Evolutionary conservation across 2,113 vertebrate genomes (phyloP), one percentile per base, ranked within the genome.

Genomic region (Lophius piscatorius): DNA sequence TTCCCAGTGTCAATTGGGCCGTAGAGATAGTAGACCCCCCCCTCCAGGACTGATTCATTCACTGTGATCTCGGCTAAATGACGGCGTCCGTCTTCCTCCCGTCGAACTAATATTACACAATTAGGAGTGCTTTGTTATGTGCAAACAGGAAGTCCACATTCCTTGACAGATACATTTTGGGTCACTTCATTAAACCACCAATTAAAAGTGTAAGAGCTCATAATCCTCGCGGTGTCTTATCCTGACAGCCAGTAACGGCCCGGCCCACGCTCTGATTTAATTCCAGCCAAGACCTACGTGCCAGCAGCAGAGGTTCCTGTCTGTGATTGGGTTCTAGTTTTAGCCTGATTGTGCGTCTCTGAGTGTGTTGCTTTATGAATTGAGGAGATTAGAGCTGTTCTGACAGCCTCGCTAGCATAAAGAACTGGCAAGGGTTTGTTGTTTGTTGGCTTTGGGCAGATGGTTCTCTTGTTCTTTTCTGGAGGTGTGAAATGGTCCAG

Each of bases 141-240:
- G 60, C 70, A 72, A 70, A 55, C 59, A 71, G 71, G 75, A 62
- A 4, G 62, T 45, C 62, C 5, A 22, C 50, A 55, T 56, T 55
- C 14, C 20, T 42, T 26, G 34, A 50, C 62, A 56, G 58, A 29
- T 44, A 20, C 22, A 45, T 41, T 31, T 23, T 47, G 61, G 55
- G 46, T 18, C n/a, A 70, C 78, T 70, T 70, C 36, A 80, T 84
- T 78, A 78, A 73, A 55, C 63, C 38, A 54, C 48, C 73, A 86
- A 68, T 84, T 86, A 84, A 77, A 70, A 52, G 56, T 18, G 59
- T 46, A 44, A 58, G 59, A 48, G 69, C 59, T 24, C 47, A 55
- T 80, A 70, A 76, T 79, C 62, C 40, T 59, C 67, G 62, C 33
- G 47, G 56, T 38, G 40, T 18, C 57, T 65, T 57, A 63, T 58